phyloP scores from a whole-genome alignment of 2,888 invertebrate genomes.

The Tetheella fluctuosa region DNA sequence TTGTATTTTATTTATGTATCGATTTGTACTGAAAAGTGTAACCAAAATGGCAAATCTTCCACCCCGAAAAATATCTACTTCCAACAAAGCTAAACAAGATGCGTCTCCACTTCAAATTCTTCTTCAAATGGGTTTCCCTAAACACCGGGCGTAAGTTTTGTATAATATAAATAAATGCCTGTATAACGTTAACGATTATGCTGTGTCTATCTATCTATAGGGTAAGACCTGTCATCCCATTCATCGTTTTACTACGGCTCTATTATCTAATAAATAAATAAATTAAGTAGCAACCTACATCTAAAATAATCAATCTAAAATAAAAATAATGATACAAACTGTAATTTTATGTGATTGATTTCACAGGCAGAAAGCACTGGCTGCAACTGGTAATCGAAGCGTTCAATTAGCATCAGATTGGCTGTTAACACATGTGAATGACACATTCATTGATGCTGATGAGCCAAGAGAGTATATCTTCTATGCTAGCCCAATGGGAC shows the following conservation, averaged over 20 bases:
- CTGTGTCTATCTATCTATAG: too few relatives aligned
- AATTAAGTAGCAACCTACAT: too few relatives aligned
- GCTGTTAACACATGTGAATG: constrained; percentile 95
- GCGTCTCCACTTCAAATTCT: constrained; percentile 91
- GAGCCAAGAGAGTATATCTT: constrained; percentile 93
- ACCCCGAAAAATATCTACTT: constrained; percentile 89
- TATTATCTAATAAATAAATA: too few relatives aligned
- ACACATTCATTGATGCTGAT: constrained; percentile 90
- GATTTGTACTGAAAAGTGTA: constrained; percentile 43
- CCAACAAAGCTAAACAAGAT: constrained; percentile 89
- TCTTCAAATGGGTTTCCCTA: constrained; percentile 94
- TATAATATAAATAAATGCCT: not conserved
- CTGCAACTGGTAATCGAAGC: constrained; percentile 94
- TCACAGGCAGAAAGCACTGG: constrained; percentile 93
- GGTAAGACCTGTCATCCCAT: too few relatives aligned
- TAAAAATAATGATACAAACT: too few relatives aligned
- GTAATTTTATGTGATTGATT: constrained; percentile 32
- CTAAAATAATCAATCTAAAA: too few relatives aligned
- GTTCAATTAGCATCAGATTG: constrained; percentile 96
- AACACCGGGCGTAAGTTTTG: constrained; percentile 92
- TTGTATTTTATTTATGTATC: constrained; percentile 53
- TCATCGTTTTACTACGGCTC: too few relatives aligned
- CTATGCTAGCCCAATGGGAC: constrained; percentile 93
- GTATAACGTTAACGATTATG: too few relatives aligned
- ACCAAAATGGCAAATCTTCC: constrained; percentile 89